Evolutionary conservation across 1,140 invertebrate species (phyloP), one percentile per base, ranked within the genome.

Genomic region (Laupala kohalensis): DNA sequence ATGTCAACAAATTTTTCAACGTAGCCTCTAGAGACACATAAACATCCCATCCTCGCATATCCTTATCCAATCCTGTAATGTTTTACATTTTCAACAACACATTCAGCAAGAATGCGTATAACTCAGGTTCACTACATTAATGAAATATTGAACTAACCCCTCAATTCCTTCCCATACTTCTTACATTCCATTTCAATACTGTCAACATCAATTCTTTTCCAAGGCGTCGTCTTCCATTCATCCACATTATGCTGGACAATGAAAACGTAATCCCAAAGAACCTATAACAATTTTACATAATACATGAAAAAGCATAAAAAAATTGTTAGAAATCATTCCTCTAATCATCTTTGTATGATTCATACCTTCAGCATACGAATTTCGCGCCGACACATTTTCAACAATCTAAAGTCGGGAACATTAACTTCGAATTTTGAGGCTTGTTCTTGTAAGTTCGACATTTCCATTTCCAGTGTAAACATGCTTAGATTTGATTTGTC

Each of bases 171-270:
- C 0, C 90, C 88, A 78, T 96, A 92, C 75, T 92, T 91, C 79
- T 97, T 97, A 79, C 94, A 94, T 77, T 97, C 94, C 77, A 94
- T 89, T 78, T 97, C 95, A 91, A 97, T 95, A 66, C 87, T 87
- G 77, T 98, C 96, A 0, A 95, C 92, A 77, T 97, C 93, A 70
- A 97, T 93, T 77, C 92, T 92, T 77, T 91, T 91, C 95, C 95
- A 97, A 0, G 88, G 86, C 0, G 94, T 97, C 26, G 87, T 92
- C 78, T 96, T 95, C 95, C 95, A 97, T 79, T 94, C 90, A 70
- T 93, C 86, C 69, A 97, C 89, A 73, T 87, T 92, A 0, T 88
- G 90, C 76, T 85, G 84, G 4, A 97, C 90, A 15, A 96, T 87
- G 72, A 87, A 84, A 23, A 93, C 88, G 78, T 95, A 96, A 81